phyloP scores from a whole-genome alignment of 2,113 vertebrate species.

The Hoplias malabaricus region DNA sequence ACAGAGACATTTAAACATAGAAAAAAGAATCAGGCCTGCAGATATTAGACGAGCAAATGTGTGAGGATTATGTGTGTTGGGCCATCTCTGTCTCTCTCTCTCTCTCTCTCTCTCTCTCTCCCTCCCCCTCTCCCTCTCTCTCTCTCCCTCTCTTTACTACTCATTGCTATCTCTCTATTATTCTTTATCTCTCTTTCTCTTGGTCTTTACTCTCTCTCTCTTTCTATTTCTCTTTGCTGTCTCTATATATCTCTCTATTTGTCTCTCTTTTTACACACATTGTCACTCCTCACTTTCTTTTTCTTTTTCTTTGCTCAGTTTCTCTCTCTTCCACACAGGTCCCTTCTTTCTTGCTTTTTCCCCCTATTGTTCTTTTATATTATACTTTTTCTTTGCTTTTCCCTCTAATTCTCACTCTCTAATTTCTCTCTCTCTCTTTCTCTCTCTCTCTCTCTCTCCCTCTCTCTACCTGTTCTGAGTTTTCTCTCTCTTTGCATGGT shows the following conservation, averaged over 20 bases:
- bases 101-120: background rate
- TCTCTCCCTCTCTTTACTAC: background rate
- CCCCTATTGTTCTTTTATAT: too few species aligned
- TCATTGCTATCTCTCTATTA: background rate
- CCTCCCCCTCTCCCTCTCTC: background rate
- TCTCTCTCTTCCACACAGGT: too few species aligned
- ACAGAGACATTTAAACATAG: constrained; percentile 33
- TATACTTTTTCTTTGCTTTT: too few species aligned
- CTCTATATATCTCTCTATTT: background rate
- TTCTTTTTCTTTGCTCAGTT: background rate
- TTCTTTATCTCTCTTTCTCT: background rate
- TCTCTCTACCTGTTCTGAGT: background rate
- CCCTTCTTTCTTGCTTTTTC: too few species aligned
- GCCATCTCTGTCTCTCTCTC: background rate
- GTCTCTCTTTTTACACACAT: background rate
- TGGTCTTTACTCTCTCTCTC: too few species aligned
- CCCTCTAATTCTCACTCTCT: too few species aligned
- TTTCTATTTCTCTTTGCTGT: background rate
- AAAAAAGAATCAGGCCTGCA: background rate
- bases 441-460: background rate
- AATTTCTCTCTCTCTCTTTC: background rate
- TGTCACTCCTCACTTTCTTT: background rate
- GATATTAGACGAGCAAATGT: constrained; percentile 33
- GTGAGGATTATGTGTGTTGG: constrained; percentile 10
- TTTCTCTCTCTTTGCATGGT: background rate